A percentile compares a stretch with the other conserved stretches of the same genome.
phyloP scores from a whole-genome alignment of 1,140 invertebrate species.

The Trichogramma pretiosum region DNA sequence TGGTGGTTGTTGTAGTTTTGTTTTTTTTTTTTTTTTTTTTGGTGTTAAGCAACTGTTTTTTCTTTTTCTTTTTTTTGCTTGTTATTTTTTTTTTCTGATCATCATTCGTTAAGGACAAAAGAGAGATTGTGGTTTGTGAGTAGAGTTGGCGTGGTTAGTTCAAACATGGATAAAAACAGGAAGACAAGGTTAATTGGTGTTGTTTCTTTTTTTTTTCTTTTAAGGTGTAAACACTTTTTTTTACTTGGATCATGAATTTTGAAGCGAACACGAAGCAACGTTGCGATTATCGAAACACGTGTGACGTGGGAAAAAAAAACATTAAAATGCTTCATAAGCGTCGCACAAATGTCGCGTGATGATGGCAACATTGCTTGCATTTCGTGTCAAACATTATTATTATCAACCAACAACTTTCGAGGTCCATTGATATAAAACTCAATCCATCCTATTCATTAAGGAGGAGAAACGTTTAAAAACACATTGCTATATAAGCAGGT shows the following conservation, averaged over 20 bases:
- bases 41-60: neutral
- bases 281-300: no score
- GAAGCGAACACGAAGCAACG: neutral
- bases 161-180: no score
- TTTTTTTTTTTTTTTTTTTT: constrained; percentile 4
- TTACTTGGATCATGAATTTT: no score
- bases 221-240: no score
- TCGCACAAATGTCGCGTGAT: no score
- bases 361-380: no score
- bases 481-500: constrained; percentile 9
- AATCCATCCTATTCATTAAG: neutral
- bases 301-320: no score
- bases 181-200: no score
- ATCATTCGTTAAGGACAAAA: no score
- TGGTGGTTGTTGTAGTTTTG: neutral
- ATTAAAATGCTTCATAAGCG: no score
- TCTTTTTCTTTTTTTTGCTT: neutral
- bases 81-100: constrained; percentile 1
- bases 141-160: neutral
- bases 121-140: no score
- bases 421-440: neutral
- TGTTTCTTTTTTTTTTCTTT: neutral
- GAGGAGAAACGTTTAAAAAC: neutral
- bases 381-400: no score
- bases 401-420: constrained; percentile 12